These are phyloP conservation scores for Platygyra sinensis DNA, from an alignment of 64 coral and sea anemone species.

Conservation along the genomic window DNA sequence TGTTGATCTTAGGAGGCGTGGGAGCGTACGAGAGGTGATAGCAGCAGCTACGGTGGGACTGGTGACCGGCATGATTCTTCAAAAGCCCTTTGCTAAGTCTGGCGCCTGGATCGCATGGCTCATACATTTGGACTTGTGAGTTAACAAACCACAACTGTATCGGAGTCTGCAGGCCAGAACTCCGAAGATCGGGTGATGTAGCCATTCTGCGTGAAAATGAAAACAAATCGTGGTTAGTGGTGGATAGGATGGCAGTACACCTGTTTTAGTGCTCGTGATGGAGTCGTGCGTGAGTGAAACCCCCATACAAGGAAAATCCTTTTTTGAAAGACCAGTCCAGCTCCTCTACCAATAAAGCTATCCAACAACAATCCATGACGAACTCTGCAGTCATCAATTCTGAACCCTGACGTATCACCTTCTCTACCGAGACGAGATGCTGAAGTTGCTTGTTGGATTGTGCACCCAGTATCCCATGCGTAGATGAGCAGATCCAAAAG, in stretches of 20 bases:
- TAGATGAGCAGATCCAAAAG: too few relatives aligned
- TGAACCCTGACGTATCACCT: neutral
- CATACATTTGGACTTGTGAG: too few relatives aligned
- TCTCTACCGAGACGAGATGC: constrained; percentile 39
- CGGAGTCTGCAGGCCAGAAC: neutral
- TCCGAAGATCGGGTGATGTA: constrained; percentile 27
- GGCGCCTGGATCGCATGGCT: constrained; percentile 51
- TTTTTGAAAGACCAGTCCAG: too few relatives aligned
- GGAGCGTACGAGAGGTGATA: too few relatives aligned
- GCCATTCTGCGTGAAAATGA: constrained; percentile 48
- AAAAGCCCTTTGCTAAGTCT: constrained; percentile 37
- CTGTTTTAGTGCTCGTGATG: constrained; percentile 46
- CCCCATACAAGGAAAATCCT: too few relatives aligned
- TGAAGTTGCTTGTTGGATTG: constrained; percentile 8
- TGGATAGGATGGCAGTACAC: constrained; percentile 28
- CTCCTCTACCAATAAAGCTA: constrained; percentile 29
- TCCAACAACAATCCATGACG: constrained; percentile 18
- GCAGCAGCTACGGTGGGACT: neutral
- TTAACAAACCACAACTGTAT: constrained; percentile 32
- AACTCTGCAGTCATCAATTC: neutral
- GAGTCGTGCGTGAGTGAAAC: constrained; percentile 41
- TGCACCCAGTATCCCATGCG: neutral
- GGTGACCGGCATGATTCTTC: constrained; percentile 6
- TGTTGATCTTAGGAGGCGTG: too few relatives aligned
- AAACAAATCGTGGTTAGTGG: constrained; percentile 60